Conservation (phyloP, 2,113 vertebrate genomes). For the Ramphastos sulfuratus region DNA sequence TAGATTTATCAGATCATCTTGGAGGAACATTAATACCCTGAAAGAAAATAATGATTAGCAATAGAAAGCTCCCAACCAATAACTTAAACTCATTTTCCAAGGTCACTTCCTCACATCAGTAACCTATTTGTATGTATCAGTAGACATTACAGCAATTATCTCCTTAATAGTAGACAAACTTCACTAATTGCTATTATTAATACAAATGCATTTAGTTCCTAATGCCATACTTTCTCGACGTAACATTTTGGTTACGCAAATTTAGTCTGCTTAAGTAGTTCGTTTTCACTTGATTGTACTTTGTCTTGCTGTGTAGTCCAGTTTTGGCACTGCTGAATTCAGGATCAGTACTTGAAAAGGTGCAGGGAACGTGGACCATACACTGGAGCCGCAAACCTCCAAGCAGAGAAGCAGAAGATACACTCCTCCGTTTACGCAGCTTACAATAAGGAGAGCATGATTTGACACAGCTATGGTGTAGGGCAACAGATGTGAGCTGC, state of each 20-base stretch:
- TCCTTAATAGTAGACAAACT: conserved; percentile 50
- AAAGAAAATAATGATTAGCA: conserved; percentile 50
- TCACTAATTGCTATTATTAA: conserved; percentile 48
- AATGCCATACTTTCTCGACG: background rate
- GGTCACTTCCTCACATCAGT: conserved; percentile 50
- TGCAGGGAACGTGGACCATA: accelerated
- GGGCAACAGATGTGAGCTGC: background rate
- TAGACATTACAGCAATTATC: conserved; percentile 42
- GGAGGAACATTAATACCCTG: conserved; percentile 16
- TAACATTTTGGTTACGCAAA: conserved; percentile 4
- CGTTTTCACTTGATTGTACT: background rate
- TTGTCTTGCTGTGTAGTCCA: background rate
- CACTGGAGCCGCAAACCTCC: background rate
- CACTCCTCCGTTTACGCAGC: background rate
- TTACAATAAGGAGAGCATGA: background rate
- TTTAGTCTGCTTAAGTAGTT: conserved; percentile 15
- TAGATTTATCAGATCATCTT: conserved; percentile 36
- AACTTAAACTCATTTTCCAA: conserved; percentile 47
- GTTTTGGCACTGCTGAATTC: background rate
- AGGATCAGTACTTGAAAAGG: background rate
- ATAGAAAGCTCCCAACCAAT: conserved; percentile 39
- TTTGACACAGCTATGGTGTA: background rate
- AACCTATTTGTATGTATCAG: conserved; percentile 54
- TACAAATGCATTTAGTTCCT: conserved; percentile 26
- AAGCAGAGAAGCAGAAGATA: background rate